Evolutionary conservation across 2,797 vertebrate genomes (phyloP).

Genomic region (Caiman crocodilus): DNA sequence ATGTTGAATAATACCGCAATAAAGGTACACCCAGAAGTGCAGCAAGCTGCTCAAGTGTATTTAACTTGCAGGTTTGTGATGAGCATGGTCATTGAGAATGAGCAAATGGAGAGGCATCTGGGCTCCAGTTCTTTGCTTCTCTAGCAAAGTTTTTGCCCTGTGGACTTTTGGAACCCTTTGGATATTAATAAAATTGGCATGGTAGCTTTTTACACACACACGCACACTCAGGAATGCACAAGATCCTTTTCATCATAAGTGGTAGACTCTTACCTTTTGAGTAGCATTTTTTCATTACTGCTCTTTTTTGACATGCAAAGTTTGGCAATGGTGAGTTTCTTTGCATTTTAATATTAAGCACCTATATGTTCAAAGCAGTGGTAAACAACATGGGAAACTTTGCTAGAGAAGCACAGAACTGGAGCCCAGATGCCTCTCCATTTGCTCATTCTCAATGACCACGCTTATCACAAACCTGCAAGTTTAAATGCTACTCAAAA

Average conservation of each 20-base stretch:
- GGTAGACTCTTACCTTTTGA: background rate
- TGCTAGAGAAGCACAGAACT: too few species aligned
- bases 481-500: too few species aligned
- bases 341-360: background rate
- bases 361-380: background rate
- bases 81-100: background rate
- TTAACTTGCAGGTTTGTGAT: background rate
- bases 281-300: background rate
- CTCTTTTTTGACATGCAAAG: background rate
- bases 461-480: too few species aligned
- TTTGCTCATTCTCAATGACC: too few species aligned
- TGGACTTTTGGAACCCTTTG: background rate
- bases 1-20: rapidly evolving
- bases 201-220: background rate
- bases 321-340: background rate
- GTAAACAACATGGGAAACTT: too few species aligned
- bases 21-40: background rate
- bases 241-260: background rate
- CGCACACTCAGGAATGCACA: background rate
- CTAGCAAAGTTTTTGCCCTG: background rate
- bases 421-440: too few species aligned
- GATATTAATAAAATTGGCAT: background rate
- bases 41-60: background rate
- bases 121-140: background rate
- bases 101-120: background rate